Base-by-base conservation (phyloP, 2,888 invertebrate species). In the Synergus itoensis region DNA sequence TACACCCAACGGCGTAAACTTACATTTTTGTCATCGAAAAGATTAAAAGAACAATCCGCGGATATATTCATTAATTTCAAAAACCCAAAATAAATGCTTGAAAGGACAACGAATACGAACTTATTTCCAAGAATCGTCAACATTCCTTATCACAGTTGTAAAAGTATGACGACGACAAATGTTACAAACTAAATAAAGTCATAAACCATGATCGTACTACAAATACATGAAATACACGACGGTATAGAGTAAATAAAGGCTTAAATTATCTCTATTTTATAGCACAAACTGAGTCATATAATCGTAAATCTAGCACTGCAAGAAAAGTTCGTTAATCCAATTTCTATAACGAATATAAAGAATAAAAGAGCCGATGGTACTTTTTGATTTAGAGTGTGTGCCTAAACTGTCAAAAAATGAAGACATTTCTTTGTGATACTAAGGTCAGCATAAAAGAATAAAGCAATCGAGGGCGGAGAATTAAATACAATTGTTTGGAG, bases 1-100 rank as follows among this genome's bases (percentile, higher is more conserved):
- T n/a, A 69, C 48, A 7, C 28, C 16, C 69, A 69, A 48, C 48
- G 48, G 69, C 69, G 69, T 69, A 69, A 69, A 48, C 69, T 4
- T 16, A 45, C 9, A 14, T 48, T 69, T 69, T 69, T 48, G 16
- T 7, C 18, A 43, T n/a, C 18, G 28, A 14, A 2, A 11, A n/a
- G n/a, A n/a, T n/a, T n/a, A n/a, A n/a, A n/a, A 45, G 11, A 45
- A 11, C 14, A 11, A 45, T 36, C 5, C 36, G 36, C 36, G 5
- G 36, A 36, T 36, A 28, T 28, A 36, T 36, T 36, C 7, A 36
- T 36, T 36, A 36, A 36, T 36, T 36, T 36, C 36, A 5, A 36
- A 36, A 36, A 36, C 7, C 0, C 7, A 36, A 36, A 36, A 36
- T 36, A 4, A 36, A 36, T 36, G 5, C 5, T 2, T 36, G 5